Conservation (phyloP, 2,888 invertebrate species). For the Podotricha telesiphe region DNA sequence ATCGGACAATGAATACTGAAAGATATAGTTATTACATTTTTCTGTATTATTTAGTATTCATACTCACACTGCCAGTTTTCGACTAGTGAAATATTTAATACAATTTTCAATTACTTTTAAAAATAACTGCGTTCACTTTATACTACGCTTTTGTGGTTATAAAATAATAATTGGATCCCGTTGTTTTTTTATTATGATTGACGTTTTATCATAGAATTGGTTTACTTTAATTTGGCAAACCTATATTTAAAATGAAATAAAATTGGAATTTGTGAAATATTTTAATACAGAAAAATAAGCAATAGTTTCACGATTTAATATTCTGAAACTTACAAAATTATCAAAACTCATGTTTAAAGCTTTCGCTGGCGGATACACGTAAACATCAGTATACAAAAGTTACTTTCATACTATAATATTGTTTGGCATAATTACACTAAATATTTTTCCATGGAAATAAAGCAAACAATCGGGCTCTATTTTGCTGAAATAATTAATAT, state of each 20-base stretch:
- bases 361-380: background rate
- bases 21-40: background rate
- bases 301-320: background rate
- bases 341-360: constrained; percentile 8
- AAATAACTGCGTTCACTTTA: constrained; percentile 14
- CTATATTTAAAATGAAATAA: background rate
- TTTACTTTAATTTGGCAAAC: constrained; percentile 6
- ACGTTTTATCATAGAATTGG: constrained; percentile 12
- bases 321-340: background rate
- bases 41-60: background rate
- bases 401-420: constrained; percentile 35
- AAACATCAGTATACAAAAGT: constrained; percentile 21
- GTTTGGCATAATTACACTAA: constrained; percentile 38
- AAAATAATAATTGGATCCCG: constrained; percentile 15
- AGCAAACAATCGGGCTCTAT: constrained; percentile 31
- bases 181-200: constrained; percentile 19
- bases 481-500: constrained; percentile 9
- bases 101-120: constrained; percentile 16
- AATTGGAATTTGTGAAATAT: background rate
- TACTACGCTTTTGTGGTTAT: constrained; percentile 8
- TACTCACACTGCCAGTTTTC: background rate
- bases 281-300: background rate
- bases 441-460: constrained; percentile 38
- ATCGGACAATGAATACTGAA: background rate
- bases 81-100: constrained; percentile 2